Percentiles rank a stretch among this genome's conserved stretches.
phyloP scores from a whole-genome alignment of 2,888 invertebrate genomes.

The Kuschelorhynchus macadamiae region DNA sequence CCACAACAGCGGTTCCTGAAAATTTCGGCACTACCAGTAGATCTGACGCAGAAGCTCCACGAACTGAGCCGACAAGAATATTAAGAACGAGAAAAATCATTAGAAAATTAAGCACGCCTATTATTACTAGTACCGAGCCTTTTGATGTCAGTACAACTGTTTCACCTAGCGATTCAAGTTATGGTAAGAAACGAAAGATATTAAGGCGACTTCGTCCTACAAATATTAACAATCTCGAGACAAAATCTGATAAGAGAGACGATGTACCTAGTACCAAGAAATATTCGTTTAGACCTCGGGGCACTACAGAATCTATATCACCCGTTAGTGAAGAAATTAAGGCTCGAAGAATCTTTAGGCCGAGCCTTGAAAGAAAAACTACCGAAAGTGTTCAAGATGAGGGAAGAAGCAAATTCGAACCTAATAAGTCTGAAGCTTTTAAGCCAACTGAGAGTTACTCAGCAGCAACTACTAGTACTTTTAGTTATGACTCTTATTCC shows the following conservation, averaged over 20 bases:
- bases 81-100: constrained; percentile 64
- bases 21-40: too few species aligned
- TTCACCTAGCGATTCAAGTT: not conserved
- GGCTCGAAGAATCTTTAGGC: constrained; percentile 7
- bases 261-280: not conserved
- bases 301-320: not conserved
- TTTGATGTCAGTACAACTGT: not conserved
- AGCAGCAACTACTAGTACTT: constrained; percentile 10
- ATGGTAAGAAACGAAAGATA: constrained; percentile 57
- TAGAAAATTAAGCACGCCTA: constrained; percentile 60
- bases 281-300: not conserved
- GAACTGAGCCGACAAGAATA: constrained; percentile 57
- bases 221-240: constrained; percentile 22
- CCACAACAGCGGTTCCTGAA: constrained; percentile 5
- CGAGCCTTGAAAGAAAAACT: constrained; percentile 11
- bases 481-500: constrained; percentile 22
- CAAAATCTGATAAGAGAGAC: constrained; percentile 7
- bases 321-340: not conserved
- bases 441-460: not conserved
- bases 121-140: constrained; percentile 34
- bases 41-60: not conserved
- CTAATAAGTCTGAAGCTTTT: not conserved
- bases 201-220: constrained; percentile 61
- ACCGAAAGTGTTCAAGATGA: not conserved
- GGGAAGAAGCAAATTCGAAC: constrained; percentile 4